These are phyloP conservation scores for Cyrtonyx montezumae DNA, from an alignment of 2,113 vertebrate species.

Conservation along the genomic window DNA sequence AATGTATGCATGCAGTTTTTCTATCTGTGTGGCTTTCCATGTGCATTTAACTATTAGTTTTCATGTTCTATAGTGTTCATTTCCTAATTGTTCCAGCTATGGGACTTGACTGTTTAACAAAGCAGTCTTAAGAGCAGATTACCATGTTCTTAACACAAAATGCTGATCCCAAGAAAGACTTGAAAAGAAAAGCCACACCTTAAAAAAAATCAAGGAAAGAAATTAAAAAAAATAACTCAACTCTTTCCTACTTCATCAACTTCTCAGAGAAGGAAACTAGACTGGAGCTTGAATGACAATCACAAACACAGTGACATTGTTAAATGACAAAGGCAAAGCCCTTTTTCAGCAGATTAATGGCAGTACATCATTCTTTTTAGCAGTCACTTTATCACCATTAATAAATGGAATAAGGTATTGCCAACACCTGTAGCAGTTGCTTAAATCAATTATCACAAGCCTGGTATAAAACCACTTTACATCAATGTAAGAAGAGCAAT, in stretches of 20 bases:
- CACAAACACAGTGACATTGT: background rate
- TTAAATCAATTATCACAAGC: background rate
- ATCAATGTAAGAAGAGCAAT: background rate
- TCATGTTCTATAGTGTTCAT: background rate
- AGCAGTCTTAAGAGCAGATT: background rate
- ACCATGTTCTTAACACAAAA: background rate
- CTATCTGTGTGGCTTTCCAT: background rate
- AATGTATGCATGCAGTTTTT: background rate
- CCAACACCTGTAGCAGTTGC: background rate
- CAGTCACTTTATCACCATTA: constrained; percentile 1
- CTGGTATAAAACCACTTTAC: background rate
- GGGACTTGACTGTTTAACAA: background rate
- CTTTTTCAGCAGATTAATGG: background rate
- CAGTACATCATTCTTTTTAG: background rate
- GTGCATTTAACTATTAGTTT: background rate
- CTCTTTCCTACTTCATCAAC: background rate
- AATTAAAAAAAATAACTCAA: background rate
- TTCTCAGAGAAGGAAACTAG: background rate
- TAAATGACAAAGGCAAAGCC: background rate
- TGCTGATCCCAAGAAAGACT: background rate
- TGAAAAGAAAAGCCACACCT: background rate
- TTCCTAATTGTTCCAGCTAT: background rate
- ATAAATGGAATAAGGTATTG: background rate
- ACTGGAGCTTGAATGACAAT: background rate
- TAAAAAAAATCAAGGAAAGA: background rate